phyloP scores from a whole-genome alignment of 1,140 invertebrate species.

The Anagrus nilaparvatae region DNA sequence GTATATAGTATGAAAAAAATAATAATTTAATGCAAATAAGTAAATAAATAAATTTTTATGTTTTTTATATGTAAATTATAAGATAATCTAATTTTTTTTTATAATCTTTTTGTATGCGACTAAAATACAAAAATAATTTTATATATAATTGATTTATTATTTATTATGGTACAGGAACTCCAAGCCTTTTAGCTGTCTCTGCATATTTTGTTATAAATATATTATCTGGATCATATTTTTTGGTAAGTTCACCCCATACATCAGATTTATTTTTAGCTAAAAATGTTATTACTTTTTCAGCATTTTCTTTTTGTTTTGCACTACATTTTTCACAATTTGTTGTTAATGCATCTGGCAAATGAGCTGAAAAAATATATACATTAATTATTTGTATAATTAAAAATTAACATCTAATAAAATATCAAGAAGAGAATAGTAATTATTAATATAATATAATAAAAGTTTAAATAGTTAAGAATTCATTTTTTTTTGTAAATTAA shows the following conservation, averaged over 20 bases:
- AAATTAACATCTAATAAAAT: too few relatives aligned
- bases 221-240: constrained; percentile 51
- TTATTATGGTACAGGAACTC: constrained; percentile 23
- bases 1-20: too few relatives aligned
- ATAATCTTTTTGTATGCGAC: too few relatives aligned
- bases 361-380: constrained; percentile 29
- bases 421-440: too few relatives aligned
- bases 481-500: neutral
- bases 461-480: neutral
- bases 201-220: constrained; percentile 48
- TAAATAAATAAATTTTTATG: too few relatives aligned
- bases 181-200: constrained; percentile 35
- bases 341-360: constrained; percentile 50
- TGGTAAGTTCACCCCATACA: constrained; percentile 45
- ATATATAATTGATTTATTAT: too few relatives aligned
- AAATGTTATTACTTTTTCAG: constrained; percentile 43
- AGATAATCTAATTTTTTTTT: too few relatives aligned
- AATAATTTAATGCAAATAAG: too few relatives aligned
- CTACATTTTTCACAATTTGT: constrained; percentile 54
- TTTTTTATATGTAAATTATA: too few relatives aligned
- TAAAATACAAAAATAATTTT: too few relatives aligned
- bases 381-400: neutral
- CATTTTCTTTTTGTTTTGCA: constrained; percentile 44
- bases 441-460: neutral
- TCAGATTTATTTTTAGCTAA: constrained; percentile 47